A percentile compares a stretch with the other conserved stretches of the same genome.
Evolutionary conservation across 2,888 invertebrate genomes (phyloP).

Genomic region (Hypomecis atomaria): DNA sequence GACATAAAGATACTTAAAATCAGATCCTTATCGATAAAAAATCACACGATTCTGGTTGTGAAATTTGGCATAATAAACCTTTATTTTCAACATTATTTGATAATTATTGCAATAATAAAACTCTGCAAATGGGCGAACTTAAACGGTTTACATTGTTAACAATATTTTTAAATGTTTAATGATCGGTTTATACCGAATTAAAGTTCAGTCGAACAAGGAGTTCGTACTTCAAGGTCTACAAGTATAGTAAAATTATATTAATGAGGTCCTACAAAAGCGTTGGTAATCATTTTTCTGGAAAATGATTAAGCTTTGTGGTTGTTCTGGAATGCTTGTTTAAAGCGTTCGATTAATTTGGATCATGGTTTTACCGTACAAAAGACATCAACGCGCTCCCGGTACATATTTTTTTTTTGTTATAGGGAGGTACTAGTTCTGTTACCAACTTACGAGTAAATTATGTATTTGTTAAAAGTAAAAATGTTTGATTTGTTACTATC

Average conservation of each 20-base stretch:
- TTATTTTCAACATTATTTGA: background rate
- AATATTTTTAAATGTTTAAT: slow-evolving; percentile 33
- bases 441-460: too few relatives aligned
- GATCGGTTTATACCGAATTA: slow-evolving; percentile 15
- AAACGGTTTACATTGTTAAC: slow-evolving; percentile 40
- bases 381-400: background rate
- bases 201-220: slow-evolving; percentile 9
- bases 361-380: background rate
- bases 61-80: slow-evolving; percentile 5
- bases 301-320: background rate
- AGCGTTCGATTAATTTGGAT: background rate
- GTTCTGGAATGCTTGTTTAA: background rate
- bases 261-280: slow-evolving; percentile 44
- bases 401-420: too few relatives aligned
- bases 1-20: background rate
- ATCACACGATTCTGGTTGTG: background rate
- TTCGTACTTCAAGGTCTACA: slow-evolving; percentile 5
- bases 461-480: too few relatives aligned
- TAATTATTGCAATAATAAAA: slow-evolving; percentile 1
- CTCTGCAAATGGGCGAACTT: background rate
- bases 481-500: too few relatives aligned
- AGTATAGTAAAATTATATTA: slow-evolving; percentile 49
- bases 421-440: too few relatives aligned
- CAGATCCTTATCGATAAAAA: background rate
- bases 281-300: slow-evolving; percentile 12